A percentile compares a stretch with the other conserved stretches of the same genome.
phyloP scores from a whole-genome alignment of 2,113 vertebrate genomes.

The Hypocryptadius cinnamomeus region DNA sequence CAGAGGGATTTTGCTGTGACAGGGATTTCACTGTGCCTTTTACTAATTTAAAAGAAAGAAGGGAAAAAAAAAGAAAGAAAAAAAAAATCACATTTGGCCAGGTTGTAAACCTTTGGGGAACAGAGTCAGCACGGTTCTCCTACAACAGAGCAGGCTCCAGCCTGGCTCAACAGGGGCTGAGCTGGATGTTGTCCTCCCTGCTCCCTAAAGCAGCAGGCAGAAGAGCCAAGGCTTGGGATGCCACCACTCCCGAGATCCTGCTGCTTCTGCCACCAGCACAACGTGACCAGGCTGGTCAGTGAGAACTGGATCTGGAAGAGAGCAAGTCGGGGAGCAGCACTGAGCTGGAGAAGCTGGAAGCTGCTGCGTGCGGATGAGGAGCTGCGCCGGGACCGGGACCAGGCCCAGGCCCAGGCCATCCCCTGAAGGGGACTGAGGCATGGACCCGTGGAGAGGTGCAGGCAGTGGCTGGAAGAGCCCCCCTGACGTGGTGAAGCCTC shows the following conservation, averaged over 20 bases:
- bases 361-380: background rate
- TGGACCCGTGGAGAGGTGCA: rapidly evolving
- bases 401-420: too few species aligned
- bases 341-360: background rate
- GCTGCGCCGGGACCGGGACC: background rate
- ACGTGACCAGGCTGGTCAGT: background rate
- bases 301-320: background rate
- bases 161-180: background rate
- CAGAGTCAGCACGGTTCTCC: background rate
- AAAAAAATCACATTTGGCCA: background rate
- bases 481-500: rapidly evolving
- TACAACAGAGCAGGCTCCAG: background rate
- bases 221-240: background rate
- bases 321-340: background rate
- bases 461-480: background rate
- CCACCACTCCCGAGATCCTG: background rate
- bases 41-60: background rate
- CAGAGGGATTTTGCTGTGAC: background rate
- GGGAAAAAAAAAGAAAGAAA: too few species aligned
- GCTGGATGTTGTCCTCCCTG: background rate
- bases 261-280: background rate
- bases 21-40: background rate
- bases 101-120: background rate
- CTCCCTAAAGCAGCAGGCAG: background rate
- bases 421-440: background rate